Evolutionary conservation across 2,113 vertebrate genomes (phyloP).

Genomic region (Spermophilus dauricus): DNA sequence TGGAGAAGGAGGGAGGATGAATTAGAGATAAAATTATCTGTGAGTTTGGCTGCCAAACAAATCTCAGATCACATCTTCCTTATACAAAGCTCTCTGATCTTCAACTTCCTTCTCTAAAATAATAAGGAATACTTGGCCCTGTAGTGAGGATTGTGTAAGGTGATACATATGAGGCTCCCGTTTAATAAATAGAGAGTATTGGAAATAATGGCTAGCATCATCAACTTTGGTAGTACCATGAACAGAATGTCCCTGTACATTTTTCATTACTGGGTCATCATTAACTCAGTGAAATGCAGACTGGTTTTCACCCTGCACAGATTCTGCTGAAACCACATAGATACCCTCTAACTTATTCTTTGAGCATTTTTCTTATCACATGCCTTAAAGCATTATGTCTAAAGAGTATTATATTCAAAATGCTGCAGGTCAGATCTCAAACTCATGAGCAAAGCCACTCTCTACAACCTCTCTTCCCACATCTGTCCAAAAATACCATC

Average conservation of each 20-base stretch:
- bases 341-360: not conserved
- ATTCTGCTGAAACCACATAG: not conserved
- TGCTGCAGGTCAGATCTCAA: not conserved
- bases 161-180: not conserved
- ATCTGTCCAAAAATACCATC: not conserved
- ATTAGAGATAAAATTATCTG: not conserved
- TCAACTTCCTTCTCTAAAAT: not conserved
- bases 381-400: not conserved
- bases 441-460: not conserved
- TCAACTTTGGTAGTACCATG: not conserved
- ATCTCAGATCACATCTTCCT: not conserved
- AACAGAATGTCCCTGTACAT: not conserved
- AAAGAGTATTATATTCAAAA: not conserved
- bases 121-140: not conserved
- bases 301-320: not conserved
- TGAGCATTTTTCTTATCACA: not conserved
- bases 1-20: not conserved
- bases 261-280: not conserved
- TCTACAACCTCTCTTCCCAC: not conserved
- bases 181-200: not conserved
- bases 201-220: not conserved
- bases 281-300: not conserved
- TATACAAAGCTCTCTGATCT: not conserved
- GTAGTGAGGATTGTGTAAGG: not conserved
- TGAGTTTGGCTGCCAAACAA: not conserved